phyloP scores from a whole-genome alignment of 1,140 invertebrate species.

The Augochlora pura region DNA sequence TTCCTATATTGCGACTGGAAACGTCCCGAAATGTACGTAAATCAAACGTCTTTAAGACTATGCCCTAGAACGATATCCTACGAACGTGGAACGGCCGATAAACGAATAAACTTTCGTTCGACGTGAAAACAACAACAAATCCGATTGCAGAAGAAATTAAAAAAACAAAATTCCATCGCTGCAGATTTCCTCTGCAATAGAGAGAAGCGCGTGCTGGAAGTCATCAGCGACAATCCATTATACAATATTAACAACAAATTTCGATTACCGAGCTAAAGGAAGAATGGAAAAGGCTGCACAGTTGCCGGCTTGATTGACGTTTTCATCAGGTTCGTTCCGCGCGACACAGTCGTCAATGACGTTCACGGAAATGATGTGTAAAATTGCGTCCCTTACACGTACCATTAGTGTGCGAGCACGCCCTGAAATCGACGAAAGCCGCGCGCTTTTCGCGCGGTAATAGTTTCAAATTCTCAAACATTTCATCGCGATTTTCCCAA shows the following conservation, averaged over 20 bases:
- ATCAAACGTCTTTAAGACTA: no score
- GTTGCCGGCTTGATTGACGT: constrained; percentile 49
- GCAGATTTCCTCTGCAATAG: no score
- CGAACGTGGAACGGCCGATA: no score
- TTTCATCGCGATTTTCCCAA: background rate
- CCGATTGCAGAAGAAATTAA: no score
- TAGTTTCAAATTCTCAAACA: background rate
- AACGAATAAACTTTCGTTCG: no score
- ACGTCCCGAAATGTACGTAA: no score
- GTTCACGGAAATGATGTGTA: constrained; percentile 49
- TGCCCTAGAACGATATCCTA: no score
- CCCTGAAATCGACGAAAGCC: constrained; percentile 18
- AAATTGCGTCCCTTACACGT: constrained; percentile 26
- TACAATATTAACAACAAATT: background rate
- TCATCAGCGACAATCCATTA: background rate
- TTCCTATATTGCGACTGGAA: no score
- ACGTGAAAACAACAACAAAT: no score
- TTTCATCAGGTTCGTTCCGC: constrained; percentile 40
- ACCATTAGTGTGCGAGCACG: constrained; percentile 14
- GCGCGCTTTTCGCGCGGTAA: background rate
- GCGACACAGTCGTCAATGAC: constrained; percentile 32
- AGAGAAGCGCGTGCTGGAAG: background rate
- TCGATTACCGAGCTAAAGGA: constrained; percentile 12
- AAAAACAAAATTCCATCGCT: no score
- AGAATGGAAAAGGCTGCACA: constrained; percentile 33